Evolutionary conservation across 2,113 vertebrate genomes (phyloP).

Genomic region (Pogonocichla stellata): DNA sequence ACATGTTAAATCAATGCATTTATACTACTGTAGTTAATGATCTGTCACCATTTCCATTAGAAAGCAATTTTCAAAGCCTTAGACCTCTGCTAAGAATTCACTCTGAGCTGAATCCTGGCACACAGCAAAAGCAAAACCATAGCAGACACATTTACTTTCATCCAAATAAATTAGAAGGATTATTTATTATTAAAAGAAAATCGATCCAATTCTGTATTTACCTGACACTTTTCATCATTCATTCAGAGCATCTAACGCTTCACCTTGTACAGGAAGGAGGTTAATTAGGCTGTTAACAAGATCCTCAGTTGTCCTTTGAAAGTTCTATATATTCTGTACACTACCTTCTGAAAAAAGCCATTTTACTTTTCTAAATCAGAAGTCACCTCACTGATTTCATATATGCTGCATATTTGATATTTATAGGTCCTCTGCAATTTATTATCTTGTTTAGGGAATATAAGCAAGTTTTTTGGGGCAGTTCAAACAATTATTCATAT

Average conservation of each 20-base stretch:
- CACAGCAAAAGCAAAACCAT: slow-evolving; percentile 52
- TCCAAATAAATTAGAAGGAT: slow-evolving; percentile 39
- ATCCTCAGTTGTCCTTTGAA: not conserved
- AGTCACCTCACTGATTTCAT: not conserved
- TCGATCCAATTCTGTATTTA: slow-evolving; percentile 42
- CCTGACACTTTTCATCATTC: slow-evolving; percentile 24
- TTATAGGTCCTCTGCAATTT: not conserved
- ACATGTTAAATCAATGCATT: slow-evolving; percentile 40
- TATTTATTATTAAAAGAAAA: slow-evolving; percentile 50
- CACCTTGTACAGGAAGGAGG: slow-evolving; percentile 8
- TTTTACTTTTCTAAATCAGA: not conserved
- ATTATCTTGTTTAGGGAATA: not conserved
- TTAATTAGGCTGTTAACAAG: slow-evolving; percentile 34
- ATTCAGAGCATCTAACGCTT: not conserved
- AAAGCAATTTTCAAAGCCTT: slow-evolving; percentile 76
- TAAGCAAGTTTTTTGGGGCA: not conserved
- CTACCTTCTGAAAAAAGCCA: not conserved
- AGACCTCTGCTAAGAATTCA: slow-evolving; percentile 68
- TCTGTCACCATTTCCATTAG: slow-evolving; percentile 75
- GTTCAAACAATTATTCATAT: slow-evolving; percentile 7
- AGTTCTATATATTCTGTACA: not conserved
- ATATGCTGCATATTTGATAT: not conserved
- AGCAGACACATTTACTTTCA: slow-evolving; percentile 53
- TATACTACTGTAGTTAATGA: slow-evolving; percentile 65
- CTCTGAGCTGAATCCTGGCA: slow-evolving; percentile 60